phyloP scores from a whole-genome alignment of 2,113 vertebrate genomes.

The Neolamprologus ventralis region DNA sequence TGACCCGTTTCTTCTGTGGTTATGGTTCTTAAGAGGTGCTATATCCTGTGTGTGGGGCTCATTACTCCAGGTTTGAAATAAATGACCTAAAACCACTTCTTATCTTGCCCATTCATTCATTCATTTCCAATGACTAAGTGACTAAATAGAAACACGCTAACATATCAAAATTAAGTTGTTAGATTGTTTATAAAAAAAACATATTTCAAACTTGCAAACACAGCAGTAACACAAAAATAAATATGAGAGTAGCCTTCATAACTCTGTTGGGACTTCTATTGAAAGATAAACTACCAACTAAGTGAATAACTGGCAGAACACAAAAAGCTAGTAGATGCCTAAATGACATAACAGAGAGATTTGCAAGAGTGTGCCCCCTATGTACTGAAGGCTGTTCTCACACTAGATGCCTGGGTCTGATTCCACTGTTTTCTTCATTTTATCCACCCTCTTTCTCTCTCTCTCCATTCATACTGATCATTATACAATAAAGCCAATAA shows the following conservation, averaged over 20 bases:
- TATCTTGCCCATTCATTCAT: not conserved
- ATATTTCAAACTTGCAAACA: not conserved
- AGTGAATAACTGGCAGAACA: not conserved
- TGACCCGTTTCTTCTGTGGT: not conserved
- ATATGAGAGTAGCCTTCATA: not conserved
- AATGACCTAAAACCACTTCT: not conserved
- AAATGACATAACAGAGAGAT: not conserved
- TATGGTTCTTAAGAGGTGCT: not conserved
- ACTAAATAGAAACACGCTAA: not conserved
- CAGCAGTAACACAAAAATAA: not conserved
- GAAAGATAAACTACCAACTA: not conserved
- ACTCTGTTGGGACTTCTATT: not conserved
- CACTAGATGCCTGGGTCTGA: not conserved
- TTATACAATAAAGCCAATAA: not conserved
- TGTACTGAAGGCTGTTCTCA: not conserved
- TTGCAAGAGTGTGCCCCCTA: not conserved
- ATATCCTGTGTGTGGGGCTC: not conserved
- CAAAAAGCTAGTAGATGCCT: not conserved
- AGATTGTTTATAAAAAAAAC: not conserved
- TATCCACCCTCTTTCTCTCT: not conserved
- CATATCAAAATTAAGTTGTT: not conserved
- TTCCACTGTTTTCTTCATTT: not conserved
- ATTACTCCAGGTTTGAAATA: slow-evolving; percentile 8
- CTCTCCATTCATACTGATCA: not conserved
- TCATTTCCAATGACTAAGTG: not conserved